A percentile compares a stretch with the other conserved stretches of the same genome.
Conservation (phyloP, 2,113 vertebrate genomes). For the Nanorana parkeri region DNA sequence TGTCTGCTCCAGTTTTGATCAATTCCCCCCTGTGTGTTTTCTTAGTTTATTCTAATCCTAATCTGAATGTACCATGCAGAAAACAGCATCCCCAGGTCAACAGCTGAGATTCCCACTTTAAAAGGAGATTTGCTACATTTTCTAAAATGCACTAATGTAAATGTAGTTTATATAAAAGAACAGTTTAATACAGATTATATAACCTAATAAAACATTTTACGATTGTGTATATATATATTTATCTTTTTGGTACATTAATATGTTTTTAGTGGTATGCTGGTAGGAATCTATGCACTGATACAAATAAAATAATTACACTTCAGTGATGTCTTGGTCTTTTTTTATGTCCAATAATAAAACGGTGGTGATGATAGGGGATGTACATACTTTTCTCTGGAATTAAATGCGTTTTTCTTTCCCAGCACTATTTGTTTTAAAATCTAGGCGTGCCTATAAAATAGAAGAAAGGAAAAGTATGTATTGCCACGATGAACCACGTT, state of each 20-base stretch:
- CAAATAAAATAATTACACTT: conserved; percentile 69
- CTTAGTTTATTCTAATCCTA: too few relatives aligned
- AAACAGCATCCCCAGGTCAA: not conserved
- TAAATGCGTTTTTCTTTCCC: too few relatives aligned
- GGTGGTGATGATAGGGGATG: too few relatives aligned
- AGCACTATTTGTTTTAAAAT: too few relatives aligned
- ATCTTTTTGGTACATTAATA: conserved; percentile 66
- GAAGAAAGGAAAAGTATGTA: too few relatives aligned
- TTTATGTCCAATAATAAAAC: too few relatives aligned
- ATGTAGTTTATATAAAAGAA: conserved; percentile 63
- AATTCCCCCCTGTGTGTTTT: too few relatives aligned
- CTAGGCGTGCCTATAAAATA: too few relatives aligned
- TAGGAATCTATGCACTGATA: conserved; percentile 61
- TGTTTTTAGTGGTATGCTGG: conserved; percentile 56
- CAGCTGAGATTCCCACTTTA: not conserved
- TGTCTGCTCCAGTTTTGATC: too few relatives aligned
- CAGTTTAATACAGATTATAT: conserved; percentile 55
- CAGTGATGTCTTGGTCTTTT: too few relatives aligned
- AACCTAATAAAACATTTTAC: conserved; percentile 62
- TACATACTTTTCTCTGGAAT: too few relatives aligned
- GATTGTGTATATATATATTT: conserved; percentile 61
- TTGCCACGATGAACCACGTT: too few relatives aligned
- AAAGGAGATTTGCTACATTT: conserved; percentile 61
- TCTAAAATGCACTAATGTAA: conserved; percentile 63
- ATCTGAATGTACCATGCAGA: conserved; percentile 14